These are phyloP conservation scores for Cephus pygmeus DNA, from an alignment of 2,888 invertebrate species.

Conservation along the genomic window DNA sequence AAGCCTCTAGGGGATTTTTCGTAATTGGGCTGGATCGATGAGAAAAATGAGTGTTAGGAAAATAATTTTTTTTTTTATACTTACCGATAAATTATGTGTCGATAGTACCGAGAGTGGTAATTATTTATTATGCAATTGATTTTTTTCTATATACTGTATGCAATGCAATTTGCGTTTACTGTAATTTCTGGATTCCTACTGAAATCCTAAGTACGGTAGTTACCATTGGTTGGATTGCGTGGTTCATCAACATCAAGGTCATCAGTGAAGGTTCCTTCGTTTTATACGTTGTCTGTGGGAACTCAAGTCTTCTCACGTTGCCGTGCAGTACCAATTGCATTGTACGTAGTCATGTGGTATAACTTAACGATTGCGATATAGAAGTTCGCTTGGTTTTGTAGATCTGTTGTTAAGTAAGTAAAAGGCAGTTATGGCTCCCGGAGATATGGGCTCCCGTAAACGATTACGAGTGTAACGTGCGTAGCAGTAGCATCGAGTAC, in stretches of 20 bases:
- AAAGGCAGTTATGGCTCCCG: not conserved
- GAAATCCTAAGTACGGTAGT: not conserved
- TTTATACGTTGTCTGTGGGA: conserved; percentile 57
- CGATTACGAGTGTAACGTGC: not conserved
- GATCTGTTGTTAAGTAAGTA: not conserved
- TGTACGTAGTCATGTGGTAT: not conserved
- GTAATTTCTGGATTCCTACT: not conserved
- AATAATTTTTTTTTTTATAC: not conserved
- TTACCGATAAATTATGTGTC: too few relatives aligned
- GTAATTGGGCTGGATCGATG: too few relatives aligned
- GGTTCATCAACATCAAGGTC: conserved; percentile 40
- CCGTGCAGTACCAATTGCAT: conserved; percentile 24
- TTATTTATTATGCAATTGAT: not conserved
- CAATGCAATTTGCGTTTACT: not conserved
- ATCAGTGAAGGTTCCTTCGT: conserved; percentile 12
- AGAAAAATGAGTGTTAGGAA: not conserved
- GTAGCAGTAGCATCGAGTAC: not conserved
- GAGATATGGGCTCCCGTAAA: not conserved
- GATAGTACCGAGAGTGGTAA: not conserved
- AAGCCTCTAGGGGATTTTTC: too few relatives aligned
- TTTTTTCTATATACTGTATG: not conserved
- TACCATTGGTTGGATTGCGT: not conserved
- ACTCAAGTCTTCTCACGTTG: conserved; percentile 58
- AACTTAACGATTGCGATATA: not conserved
- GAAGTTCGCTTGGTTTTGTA: not conserved